Base-by-base conservation (phyloP, 2,797 vertebrate species). In the Manis javanica region DNA sequence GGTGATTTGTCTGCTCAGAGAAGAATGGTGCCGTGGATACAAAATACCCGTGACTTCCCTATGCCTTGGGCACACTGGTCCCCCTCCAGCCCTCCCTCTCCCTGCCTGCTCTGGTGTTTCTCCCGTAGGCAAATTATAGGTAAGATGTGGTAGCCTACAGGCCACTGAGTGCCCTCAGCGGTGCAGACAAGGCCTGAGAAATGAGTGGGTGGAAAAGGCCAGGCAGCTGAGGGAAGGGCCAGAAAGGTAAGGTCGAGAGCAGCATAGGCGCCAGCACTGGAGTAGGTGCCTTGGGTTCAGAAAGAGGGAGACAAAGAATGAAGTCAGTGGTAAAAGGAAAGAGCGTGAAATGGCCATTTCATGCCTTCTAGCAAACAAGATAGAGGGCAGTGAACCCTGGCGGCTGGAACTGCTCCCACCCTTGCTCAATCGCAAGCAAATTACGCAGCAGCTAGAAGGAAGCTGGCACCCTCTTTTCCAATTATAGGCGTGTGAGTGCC, bases 141-240 rank as follows among this genome's bases (percentile, higher is more conserved):
- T 1, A 31, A 16, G 16, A 49, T 0, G 0, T 5, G 3, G 46
- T 21, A 19, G 31, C 16, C 82, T 11, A 4, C 0, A 2, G 21
- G 61, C 57, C 21, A 24, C 29, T 0, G 49, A 14, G 64, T 0
- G 15, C 49, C 57, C 39, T 11, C 51, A 9, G 74, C 64, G 8
- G 2, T 2, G 24, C 29, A 42, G 34, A 31, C 5, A 19, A 34
- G 39, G 4, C 31, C 63, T 21, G 24, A 71, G 86, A 37, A 77
- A 46, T 11, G 37, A n/a, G 34, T 2, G 13, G 16, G 1, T 7
- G 1, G 42, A 21, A 69, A 24, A 24, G 31, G 64, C 37, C 2
- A 49, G 0, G 4, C 2, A 26, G 5, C 15, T 9, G 14, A 34
- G 12, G 51, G 7, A 8, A 14, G 13, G 15, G 23, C 5, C 0